Evolutionary conservation across 2,797 vertebrate genomes (phyloP), one percentile per base, ranked within the genome.

Genomic region (Hephaestus fuliginosus): DNA sequence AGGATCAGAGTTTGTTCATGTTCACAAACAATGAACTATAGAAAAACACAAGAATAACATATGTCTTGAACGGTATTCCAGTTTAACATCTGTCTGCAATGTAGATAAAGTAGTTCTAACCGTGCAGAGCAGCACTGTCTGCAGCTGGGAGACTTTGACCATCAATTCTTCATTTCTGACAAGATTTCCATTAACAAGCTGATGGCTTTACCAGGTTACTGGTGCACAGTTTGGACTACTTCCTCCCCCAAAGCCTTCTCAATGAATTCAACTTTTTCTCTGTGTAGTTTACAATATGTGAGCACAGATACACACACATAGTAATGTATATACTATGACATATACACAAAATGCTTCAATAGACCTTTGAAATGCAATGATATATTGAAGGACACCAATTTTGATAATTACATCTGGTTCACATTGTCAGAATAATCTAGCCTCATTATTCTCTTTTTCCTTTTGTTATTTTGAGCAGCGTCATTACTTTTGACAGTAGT

Each of bases 151-250:
- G 49, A 74, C 53, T 30, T 56, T 70, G 18, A 65, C 77, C 64
- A 79, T 85, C 76, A 72, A 77, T 89, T 82, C 46, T 73, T 66
- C 55, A 74, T 64, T 46, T 56, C 58, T 87, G 84, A 91, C 74
- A 84, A 68, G 56, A 60, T 75, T 74, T 77, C 74, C 75, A 83
- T 83, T 82, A 73, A 77, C 48, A 66, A 44, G 41, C 33, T 81
- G 73, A 92, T 85, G 83, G 52, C 53, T 89, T 90, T 94, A 92
- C 86, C 91, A 92, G 86, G 75, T 76, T 61, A 53, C 70, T 63
- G 85, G 67, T 67, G 74, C 76, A 60, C 22, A 61, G 61, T 89
- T 71, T 79, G 49, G 36, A 70, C 66, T 46, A 83, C 70, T 49
- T 60, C 22, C 33, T 70, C 76, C 51, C 69, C 39, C 60, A 76